Base-by-base conservation (phyloP, 2,888 invertebrate genomes). In the Tyria jacobaeae region DNA sequence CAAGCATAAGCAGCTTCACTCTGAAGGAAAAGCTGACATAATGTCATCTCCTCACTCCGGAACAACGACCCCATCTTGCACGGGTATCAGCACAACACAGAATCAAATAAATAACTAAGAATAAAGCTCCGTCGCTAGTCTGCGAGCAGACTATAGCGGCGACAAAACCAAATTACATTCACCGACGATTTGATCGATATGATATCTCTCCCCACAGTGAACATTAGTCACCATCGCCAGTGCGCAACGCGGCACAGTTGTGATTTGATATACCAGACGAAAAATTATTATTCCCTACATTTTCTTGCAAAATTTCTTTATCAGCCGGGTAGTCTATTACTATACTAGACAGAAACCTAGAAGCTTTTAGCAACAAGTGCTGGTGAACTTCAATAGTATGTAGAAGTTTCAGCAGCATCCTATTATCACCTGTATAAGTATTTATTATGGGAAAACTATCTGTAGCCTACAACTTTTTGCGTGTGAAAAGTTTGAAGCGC, bases 1-100 rank as follows among this genome's bases (percentile, higher is more conserved):
- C 99, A 99, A 68, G 98, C 97, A 94, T 99, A 99, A 21, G 99
- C 99, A 62, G 99, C 99, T 95, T 99, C 99, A 92, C 99, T 98
- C 92, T 99, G 99, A 75, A 99, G 95, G 93, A 99, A 99, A 83
- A 99, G 96, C 94, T 99, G 99, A 95, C 99, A 99, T 91, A 99
- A 95, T 85, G 98, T 97, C 99, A 99, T 99, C 95, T 99, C 98
- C 92, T 99, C 99, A 95, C 99, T 99, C 80, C 99, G 96, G 94
- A 99, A 99, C 88, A 99, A 95, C 87, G 98, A 97, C 89, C 97
- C 97, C 97, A 97, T 97, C 79, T 90, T 93, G 83, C 73, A 81
- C 80, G 80, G 68, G 82, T 87, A 67, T 79, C 71, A 79, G 73
- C 82, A 82, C 84, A 70, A 72, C 87, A 89, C 87, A 80, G 81